Base-by-base conservation (phyloP, 2,113 vertebrate genomes). In the Odocoileus virginianus region DNA sequence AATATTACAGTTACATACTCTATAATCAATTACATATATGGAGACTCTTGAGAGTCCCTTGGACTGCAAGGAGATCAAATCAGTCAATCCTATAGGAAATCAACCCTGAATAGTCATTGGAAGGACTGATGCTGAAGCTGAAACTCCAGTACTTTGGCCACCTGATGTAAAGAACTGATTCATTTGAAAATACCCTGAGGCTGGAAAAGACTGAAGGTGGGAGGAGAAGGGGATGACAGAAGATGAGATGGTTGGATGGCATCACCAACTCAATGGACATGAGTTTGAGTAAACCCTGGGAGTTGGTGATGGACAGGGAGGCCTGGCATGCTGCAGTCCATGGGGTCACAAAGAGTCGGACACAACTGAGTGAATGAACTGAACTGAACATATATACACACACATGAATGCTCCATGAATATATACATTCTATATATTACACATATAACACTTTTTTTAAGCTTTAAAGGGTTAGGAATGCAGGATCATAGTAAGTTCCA, bases 281-380 rank as follows among this genome's bases (percentile, higher is more conserved):
- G 36, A 6, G 21, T 74, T 40, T 74, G 67, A 25, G 21, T 74
- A 25, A 40, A 25, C n/a, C 40, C 67, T 6, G 2, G n/a, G 67
- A 40, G 2, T 13, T 74, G 67, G 67, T 23, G 19, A 74, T 40
- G 19, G 12, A 74, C 67, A 40, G 0, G 10, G 36, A 74, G 21
- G 67, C 67, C 67, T 74, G 36, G 67, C 36, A 1, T 13, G 67
- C 21, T 74, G 19, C 21, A 13, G 3, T 13, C n/a, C 67, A 23
- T 40, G 67, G 67, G 5, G 36, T 40, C 11, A 0, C 67, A 40
- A 21, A 67, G 17, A 74, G 36, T 40, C 1, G 0, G 67, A 74
- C 67, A 40, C 0, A 4, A 74, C 67, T 40, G n/a, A 74, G 36
- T 0, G 5, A 40, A 21, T 25, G 67, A 74, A n/a, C 61, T 64